These are phyloP conservation scores for Mizuhopecten yessoensis DNA, from an alignment of 1,140 invertebrate genomes.

Conservation along the genomic window DNA sequence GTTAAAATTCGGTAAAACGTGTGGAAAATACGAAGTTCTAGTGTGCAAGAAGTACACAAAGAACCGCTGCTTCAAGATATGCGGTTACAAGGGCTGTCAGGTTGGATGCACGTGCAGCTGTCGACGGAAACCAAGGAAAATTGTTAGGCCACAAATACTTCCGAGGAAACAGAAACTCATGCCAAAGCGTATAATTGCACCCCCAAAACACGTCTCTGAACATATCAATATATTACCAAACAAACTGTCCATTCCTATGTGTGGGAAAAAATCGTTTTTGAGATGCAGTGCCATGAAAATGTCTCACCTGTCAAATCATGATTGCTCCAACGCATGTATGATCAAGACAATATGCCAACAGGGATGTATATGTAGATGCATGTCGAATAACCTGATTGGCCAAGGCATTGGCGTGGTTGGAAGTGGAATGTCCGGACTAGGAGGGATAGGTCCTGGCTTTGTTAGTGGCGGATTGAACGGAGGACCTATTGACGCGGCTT, in stretches of 20 bases:
- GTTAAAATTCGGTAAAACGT: not conserved
- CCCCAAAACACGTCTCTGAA: not conserved
- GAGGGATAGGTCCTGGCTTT: not conserved
- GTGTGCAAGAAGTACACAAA: not conserved
- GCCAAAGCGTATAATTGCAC: not conserved
- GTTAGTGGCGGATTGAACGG: not conserved
- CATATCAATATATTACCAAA: slow-evolving; percentile 12
- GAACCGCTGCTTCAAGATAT: not conserved
- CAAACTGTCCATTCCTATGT: not conserved
- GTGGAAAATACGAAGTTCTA: not conserved
- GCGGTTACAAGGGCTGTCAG: not conserved
- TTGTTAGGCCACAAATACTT: not conserved
- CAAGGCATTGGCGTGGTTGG: not conserved
- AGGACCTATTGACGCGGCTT: not conserved
- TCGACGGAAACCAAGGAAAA: not conserved
- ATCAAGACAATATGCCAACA: not conserved
- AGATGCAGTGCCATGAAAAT: not conserved
- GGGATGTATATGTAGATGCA: not conserved
- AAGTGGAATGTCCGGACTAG: not conserved
- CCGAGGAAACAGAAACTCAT: not conserved
- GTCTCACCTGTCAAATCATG: not conserved
- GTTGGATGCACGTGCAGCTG: not conserved
- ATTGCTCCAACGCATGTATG: not conserved
- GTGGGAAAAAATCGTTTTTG: not conserved
- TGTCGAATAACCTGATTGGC: not conserved